Percentiles rank a stretch among this genome's conserved stretches.
Conservation (phyloP, 23 tunicate species). For the Ascidia mentula region DNA sequence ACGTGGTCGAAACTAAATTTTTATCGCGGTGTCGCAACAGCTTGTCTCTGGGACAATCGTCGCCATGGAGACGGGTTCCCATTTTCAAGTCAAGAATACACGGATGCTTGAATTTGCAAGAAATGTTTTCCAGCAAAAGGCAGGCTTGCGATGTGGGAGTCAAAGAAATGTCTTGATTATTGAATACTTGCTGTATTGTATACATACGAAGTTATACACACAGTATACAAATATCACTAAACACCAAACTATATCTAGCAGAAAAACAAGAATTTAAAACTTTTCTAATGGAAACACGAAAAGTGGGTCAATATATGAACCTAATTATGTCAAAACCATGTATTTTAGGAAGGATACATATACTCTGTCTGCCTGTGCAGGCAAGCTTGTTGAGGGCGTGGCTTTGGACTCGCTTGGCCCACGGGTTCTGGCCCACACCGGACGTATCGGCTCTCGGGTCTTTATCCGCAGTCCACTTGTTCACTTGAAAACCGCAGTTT, state of each 20-base stretch:
- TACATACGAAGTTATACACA: background rate
- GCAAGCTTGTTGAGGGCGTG: background rate
- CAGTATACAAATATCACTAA: no score
- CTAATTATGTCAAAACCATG: no score
- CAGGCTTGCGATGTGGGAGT: slow-evolving; percentile 19
- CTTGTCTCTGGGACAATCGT: slow-evolving; percentile 39
- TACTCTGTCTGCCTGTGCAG: background rate
- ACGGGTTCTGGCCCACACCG: slow-evolving; percentile 53
- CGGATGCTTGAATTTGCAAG: slow-evolving; percentile 27
- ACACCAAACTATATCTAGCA: no score
- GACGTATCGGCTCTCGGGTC: slow-evolving; percentile 11
- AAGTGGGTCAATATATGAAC: no score
- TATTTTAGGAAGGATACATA: background rate
- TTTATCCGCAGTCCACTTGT: slow-evolving; percentile 37
- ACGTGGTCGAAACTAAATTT: slow-evolving; percentile 33
- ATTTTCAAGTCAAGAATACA: slow-evolving; percentile 60
- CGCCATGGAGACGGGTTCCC: slow-evolving; percentile 49
- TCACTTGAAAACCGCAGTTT: slow-evolving; percentile 19
- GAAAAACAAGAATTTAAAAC: no score
- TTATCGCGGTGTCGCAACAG: background rate
- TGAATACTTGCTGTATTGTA: background rate
- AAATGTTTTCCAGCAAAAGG: slow-evolving; percentile 39
- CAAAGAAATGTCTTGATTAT: background rate
- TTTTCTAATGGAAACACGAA: no score
- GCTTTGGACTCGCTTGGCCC: slow-evolving; percentile 45